Conservation (phyloP, 2,888 invertebrate genomes). For the Idaea straminata region DNA sequence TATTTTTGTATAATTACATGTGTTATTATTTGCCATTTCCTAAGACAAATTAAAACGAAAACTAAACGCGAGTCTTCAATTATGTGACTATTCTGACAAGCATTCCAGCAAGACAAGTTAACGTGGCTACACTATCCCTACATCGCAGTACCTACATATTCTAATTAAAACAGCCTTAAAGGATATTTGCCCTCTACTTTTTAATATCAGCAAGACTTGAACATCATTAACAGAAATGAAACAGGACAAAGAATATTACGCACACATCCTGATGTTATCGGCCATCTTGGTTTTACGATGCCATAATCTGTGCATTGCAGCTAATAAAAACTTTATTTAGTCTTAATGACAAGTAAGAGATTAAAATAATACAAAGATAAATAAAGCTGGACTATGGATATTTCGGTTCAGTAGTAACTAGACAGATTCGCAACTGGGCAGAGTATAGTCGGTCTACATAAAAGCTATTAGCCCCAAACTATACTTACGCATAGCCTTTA, state of each 20-base stretch:
- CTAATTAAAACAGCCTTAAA: background rate
- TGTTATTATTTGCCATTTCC: no score
- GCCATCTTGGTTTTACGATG: background rate
- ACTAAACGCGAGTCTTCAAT: no score
- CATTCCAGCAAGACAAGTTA: no score
- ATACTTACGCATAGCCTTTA: no score
- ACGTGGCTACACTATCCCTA: no score
- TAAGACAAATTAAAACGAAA: no score
- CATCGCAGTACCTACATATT: background rate
- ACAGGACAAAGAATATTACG: background rate
- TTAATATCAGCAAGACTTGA: background rate
- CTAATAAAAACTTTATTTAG: slow-evolving; percentile 3
- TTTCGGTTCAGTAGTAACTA: no score
- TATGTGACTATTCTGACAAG: no score
- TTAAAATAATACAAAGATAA: background rate
- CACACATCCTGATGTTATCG: background rate
- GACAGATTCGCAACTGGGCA: no score
- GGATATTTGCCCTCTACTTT: background rate
- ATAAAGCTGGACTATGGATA: slow-evolving; percentile 12
- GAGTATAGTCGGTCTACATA: no score
- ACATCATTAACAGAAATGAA: background rate
- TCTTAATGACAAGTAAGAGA: background rate
- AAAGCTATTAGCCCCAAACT: no score
- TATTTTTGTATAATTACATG: no score
- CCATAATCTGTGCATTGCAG: slow-evolving; percentile 2